Evolutionary conservation across 2,888 invertebrate genomes (phyloP).

Genomic region (Orthonychiurus folsomi): DNA sequence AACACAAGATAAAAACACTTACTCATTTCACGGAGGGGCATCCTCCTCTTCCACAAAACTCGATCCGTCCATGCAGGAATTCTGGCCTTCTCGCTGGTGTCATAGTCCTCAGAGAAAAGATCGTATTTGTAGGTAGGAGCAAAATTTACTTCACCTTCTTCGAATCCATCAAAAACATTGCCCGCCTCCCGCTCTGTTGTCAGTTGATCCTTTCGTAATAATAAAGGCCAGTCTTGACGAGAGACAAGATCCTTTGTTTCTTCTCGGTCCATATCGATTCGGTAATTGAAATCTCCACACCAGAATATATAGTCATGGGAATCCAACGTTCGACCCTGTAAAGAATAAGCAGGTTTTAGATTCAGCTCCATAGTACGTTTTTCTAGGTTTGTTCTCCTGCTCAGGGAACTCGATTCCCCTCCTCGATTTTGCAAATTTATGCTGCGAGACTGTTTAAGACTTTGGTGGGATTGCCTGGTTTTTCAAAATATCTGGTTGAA

Average conservation of each 20-base stretch:
- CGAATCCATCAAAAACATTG: slow-evolving; percentile 82
- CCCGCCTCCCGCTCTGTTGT: slow-evolving; percentile 49
- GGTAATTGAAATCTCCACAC: slow-evolving; percentile 99
- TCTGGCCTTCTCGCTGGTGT: slow-evolving; percentile 94
- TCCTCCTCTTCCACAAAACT: slow-evolving; percentile 81
- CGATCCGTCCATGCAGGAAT: slow-evolving; percentile 98
- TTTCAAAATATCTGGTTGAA: too few relatives aligned
- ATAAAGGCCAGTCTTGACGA: slow-evolving; percentile 61
- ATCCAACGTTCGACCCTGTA: slow-evolving; percentile 69
- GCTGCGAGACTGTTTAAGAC: too few relatives aligned
- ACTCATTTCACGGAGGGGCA: slow-evolving; percentile 62
- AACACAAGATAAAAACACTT: slow-evolving; percentile 21
- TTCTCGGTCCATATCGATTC: slow-evolving; percentile 90
- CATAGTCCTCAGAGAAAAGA: slow-evolving; percentile 95
- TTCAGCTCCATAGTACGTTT: too few relatives aligned
- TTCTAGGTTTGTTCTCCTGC: too few relatives aligned
- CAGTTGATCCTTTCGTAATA: slow-evolving; percentile 82
- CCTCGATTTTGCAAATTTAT: too few relatives aligned
- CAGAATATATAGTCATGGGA: slow-evolving; percentile 98
- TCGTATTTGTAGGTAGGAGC: slow-evolving; percentile 98
- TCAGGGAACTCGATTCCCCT: too few relatives aligned
- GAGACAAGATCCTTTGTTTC: slow-evolving; percentile 77
- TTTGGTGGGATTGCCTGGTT: too few relatives aligned
- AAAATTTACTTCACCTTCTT: slow-evolving; percentile 84
- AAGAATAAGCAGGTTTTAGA: too few relatives aligned